These are phyloP conservation scores for Tolypeutes matacus DNA, from an alignment of 2,797 vertebrate species.

Conservation along the genomic window DNA sequence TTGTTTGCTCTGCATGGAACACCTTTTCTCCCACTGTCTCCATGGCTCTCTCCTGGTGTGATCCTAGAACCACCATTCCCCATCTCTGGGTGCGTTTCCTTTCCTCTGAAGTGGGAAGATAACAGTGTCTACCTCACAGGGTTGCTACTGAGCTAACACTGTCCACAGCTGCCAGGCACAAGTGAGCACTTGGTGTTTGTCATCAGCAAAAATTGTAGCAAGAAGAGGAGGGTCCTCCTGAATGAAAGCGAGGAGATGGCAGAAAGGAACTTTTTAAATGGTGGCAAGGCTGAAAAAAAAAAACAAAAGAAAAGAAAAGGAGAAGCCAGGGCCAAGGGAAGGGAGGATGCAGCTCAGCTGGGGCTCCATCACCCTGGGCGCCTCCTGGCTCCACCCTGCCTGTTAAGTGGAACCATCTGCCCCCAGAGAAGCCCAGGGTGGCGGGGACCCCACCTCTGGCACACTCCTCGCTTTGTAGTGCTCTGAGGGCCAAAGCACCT, in stretches of 20 bases:
- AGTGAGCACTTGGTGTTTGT: rapidly evolving
- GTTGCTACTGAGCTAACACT: rapidly evolving
- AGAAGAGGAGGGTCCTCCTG: background rate
- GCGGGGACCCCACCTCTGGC: background rate
- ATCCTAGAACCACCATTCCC: background rate
- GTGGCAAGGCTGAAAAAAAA: background rate
- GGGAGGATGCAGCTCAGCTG: background rate
- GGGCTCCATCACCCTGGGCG: background rate
- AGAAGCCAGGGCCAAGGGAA: background rate
- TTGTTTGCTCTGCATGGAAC: background rate
- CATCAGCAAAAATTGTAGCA: rapidly evolving
- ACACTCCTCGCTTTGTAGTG: background rate
- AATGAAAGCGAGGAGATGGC: too few species aligned
- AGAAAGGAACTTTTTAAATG: background rate
- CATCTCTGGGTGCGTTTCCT: rapidly evolving
- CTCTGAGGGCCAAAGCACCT: background rate
- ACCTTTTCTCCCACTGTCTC: background rate
- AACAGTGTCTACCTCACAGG: rapidly evolving
- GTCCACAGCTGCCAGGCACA: background rate
- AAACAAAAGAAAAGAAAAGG: background rate
- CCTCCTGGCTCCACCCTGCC: background rate
- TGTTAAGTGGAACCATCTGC: background rate
- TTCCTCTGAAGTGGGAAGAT: background rate
- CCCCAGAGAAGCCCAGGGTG: background rate
- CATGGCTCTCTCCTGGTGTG: background rate